Evolutionary conservation across 2,888 invertebrate species (phyloP).

Genomic region (Erebia aethiops): DNA sequence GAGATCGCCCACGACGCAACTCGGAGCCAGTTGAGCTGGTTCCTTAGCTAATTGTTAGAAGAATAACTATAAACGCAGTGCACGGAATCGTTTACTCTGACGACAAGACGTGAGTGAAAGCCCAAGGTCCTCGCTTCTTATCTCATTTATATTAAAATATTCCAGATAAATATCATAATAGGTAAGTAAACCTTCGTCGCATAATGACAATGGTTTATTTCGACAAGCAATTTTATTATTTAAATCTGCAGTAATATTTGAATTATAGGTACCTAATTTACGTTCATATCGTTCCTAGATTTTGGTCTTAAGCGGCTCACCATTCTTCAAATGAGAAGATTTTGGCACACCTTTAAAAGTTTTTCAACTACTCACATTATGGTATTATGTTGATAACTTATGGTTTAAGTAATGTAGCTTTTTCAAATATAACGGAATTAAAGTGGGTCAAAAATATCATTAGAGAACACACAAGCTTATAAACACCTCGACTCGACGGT

Average conservation of each 20-base stretch:
- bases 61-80: conserved; percentile 49
- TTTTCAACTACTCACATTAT: background rate
- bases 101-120: conserved; percentile 76
- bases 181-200: conserved; percentile 32
- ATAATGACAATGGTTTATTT: conserved; percentile 2
- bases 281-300: too few species aligned
- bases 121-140: conserved; percentile 53
- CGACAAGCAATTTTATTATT: conserved; percentile 7
- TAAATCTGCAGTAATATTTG: conserved; percentile 2
- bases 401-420: background rate
- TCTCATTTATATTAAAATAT: conserved; percentile 61
- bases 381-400: background rate
- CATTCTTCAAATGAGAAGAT: background rate
- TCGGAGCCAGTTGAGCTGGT: conserved; percentile 22
- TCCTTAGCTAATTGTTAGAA: conserved; percentile 32
- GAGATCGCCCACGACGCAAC: conserved; percentile 21
- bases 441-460: background rate
- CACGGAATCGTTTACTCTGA: conserved; percentile 62
- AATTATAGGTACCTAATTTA: conserved; percentile 1
- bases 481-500: background rate
- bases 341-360: background rate
- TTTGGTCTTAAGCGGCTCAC: background rate
- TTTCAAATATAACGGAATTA: background rate
- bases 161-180: conserved; percentile 52
- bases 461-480: background rate